Conservation (phyloP, 2,113 vertebrate genomes). For the Murina feae region DNA sequence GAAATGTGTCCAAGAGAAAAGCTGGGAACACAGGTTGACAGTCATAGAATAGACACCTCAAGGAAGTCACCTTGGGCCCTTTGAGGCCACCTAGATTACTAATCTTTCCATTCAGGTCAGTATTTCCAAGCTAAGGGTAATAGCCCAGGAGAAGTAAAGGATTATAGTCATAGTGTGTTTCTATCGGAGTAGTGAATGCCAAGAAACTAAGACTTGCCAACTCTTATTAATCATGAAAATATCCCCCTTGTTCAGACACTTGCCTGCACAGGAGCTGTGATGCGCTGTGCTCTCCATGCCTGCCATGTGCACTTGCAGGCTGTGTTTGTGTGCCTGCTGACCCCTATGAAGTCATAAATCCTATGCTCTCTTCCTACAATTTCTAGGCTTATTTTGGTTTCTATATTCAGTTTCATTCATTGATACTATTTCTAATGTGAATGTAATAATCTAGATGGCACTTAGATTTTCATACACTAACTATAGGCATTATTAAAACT, state of each 20-base stretch:
- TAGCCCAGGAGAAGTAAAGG: conserved; percentile 50
- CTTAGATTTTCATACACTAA: not conserved
- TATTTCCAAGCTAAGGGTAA: conserved; percentile 4
- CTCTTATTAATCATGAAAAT: conserved; percentile 87
- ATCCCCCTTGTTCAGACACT: conserved; percentile 85
- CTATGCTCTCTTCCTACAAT: conserved; percentile 11
- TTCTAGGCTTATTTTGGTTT: conserved; percentile 1
- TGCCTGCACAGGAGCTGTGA: conserved; percentile 83
- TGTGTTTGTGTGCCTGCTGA: conserved; percentile 56
- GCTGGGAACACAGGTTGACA: not conserved
- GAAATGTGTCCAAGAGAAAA: conserved; percentile 50
- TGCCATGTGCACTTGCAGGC: conserved; percentile 61
- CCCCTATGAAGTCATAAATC: conserved; percentile 38
- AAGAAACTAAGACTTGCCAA: conserved; percentile 63
- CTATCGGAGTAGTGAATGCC: conserved; percentile 63
- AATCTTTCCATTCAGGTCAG: not conserved
- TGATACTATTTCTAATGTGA: conserved; percentile 52
- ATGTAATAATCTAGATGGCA: conserved; percentile 55
- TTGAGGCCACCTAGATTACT: not conserved
- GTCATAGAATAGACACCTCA: not conserved
- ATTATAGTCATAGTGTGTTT: conserved; percentile 60
- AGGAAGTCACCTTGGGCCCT: conserved; percentile 27
- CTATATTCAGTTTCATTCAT: not conserved
- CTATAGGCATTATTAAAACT: not conserved
- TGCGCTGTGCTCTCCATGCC: conserved; percentile 77